A percentile compares a stretch with the other conserved stretches of the same genome.
Evolutionary conservation across 2,888 invertebrate species (phyloP).

Genomic region (Rotaria macrura): DNA sequence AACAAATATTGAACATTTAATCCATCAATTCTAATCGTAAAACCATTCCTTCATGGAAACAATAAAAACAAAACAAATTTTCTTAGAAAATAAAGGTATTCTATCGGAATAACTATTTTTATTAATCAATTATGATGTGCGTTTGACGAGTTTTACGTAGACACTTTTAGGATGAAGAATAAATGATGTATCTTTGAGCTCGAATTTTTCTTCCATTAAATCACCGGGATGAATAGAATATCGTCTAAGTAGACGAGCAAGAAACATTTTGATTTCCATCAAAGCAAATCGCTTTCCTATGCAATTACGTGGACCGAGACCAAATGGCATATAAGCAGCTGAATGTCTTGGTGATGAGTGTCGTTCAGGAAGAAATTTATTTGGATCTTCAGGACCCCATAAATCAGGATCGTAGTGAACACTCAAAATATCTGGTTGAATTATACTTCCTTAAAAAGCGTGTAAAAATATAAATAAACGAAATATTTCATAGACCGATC

Average conservation of each 20-base stretch:
- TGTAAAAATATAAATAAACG: no score
- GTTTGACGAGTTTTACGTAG: background rate
- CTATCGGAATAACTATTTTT: no score
- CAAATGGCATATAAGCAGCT: constrained; percentile 28
- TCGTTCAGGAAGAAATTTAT: constrained; percentile 38
- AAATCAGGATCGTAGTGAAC: constrained; percentile 27
- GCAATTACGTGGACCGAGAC: constrained; percentile 43
- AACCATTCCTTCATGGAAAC: no score
- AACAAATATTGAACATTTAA: no score
- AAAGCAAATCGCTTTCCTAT: background rate
- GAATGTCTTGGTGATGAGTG: constrained; percentile 22
- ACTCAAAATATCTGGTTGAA: background rate
- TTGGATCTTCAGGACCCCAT: constrained; percentile 33
- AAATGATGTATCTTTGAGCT: background rate
- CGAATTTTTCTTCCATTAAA: background rate
- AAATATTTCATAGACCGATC: no score
- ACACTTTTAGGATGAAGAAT: background rate
- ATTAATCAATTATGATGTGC: no score
- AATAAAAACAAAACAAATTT: no score
- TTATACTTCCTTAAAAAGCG: background rate
- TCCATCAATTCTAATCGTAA: no score
- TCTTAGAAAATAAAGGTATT: no score
- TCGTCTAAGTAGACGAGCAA: background rate
- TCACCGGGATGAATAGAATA: background rate
- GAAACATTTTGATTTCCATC: background rate